Conservation (phyloP, 2,797 vertebrate species). For the Craterocephalus amniculus region DNA sequence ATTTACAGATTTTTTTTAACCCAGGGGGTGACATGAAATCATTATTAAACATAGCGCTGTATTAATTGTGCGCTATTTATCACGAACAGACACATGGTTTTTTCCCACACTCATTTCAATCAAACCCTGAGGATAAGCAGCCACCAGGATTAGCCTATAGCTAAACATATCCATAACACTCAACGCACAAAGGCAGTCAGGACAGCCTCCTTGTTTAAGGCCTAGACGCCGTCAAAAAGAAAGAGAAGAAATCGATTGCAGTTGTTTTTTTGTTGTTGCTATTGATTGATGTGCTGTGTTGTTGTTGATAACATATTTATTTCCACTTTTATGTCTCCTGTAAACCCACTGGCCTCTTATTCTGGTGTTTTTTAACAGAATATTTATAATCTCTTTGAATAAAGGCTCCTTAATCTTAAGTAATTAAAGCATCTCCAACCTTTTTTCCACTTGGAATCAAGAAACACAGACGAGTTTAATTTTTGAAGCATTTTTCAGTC, state of each 20-base stretch:
- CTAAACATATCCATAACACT: not conserved
- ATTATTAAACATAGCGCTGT: too few species aligned
- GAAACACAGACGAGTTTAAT: not conserved
- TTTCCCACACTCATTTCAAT: not conserved
- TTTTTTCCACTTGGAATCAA: not conserved
- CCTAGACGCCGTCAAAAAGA: not conserved
- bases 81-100: not conserved
- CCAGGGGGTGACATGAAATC: too few species aligned
- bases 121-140: not conserved
- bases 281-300: not conserved
- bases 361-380: not conserved
- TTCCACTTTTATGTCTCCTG: not conserved
- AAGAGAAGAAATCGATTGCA: conserved; percentile 8
- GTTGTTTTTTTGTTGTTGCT: not conserved
- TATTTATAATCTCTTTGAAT: not conserved
- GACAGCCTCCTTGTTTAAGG: not conserved
- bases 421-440: not conserved
- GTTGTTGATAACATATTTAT: not conserved
- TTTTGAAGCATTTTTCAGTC: not conserved
- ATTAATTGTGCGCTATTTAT: too few species aligned
- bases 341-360: not conserved
- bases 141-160: not conserved
- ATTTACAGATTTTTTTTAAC: too few species aligned
- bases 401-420: not conserved
- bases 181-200: not conserved